Evolutionary conservation across 2,797 vertebrate genomes (phyloP).

Genomic region (Sebastes matsubarae): DNA sequence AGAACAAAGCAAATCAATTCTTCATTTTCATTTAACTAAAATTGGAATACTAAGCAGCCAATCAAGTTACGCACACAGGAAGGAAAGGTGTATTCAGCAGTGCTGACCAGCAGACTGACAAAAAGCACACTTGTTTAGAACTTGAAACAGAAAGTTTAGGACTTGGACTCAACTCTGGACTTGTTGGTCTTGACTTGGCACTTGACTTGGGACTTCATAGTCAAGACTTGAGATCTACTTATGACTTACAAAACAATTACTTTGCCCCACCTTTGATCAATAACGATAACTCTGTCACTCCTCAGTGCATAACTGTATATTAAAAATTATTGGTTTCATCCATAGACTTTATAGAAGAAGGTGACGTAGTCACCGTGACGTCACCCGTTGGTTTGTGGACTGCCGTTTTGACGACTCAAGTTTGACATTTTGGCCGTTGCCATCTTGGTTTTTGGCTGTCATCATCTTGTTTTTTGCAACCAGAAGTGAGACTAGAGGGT

Average conservation of each 20-base stretch:
- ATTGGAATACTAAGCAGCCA: not conserved
- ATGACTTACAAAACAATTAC: not conserved
- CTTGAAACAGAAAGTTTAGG: not conserved
- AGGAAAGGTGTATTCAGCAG: not conserved
- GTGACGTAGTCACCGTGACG: too few relatives aligned
- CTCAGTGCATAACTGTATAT: not conserved
- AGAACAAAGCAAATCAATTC: too few relatives aligned
- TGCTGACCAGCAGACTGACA: not conserved
- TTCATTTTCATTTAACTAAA: not conserved
- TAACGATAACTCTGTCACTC: not conserved
- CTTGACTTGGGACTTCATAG: not conserved
- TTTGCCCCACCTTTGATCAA: not conserved
- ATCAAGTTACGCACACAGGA: not conserved
- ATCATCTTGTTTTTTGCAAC: too few relatives aligned
- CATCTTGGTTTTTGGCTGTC: too few relatives aligned
- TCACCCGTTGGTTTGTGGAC: too few relatives aligned
- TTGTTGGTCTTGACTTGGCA: not conserved
- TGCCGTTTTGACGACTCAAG: too few relatives aligned
- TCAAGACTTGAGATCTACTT: not conserved
- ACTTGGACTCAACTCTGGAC: not conserved
- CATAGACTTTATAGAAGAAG: too few relatives aligned
- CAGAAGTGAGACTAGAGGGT: too few relatives aligned
- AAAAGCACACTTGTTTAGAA: not conserved
- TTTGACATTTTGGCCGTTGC: too few relatives aligned
- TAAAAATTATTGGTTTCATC: not conserved